A percentile compares a stretch with the other conserved stretches of the same genome.
These are phyloP conservation scores for Ischnura elegans DNA, from an alignment of 2,888 invertebrate genomes.

Conservation along the genomic window DNA sequence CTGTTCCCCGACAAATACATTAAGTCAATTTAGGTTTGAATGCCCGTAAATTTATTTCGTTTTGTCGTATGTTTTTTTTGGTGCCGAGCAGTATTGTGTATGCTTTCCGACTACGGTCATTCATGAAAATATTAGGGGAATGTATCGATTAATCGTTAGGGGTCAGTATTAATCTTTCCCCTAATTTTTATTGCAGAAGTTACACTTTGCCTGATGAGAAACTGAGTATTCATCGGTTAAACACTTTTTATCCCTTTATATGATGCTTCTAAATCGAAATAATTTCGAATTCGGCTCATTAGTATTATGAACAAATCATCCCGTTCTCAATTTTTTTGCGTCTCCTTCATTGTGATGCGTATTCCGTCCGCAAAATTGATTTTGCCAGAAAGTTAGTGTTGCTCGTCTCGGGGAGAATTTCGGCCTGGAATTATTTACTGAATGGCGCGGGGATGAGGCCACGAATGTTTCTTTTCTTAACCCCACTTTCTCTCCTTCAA, in stretches of 20 bases:
- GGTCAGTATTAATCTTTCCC: too few species aligned
- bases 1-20: too few species aligned
- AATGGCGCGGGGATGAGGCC: neutral
- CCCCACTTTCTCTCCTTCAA: neutral
- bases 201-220: too few species aligned
- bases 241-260: neutral
- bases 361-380: neutral
- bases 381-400: neutral
- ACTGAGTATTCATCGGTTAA: neutral
- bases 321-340: neutral
- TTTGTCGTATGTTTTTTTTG: too few species aligned
- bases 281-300: neutral
- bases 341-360: neutral
- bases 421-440: neutral
- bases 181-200: too few species aligned
- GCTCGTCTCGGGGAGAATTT: neutral
- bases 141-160: too few species aligned
- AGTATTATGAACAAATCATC: neutral
- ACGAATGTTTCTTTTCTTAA: neutral
- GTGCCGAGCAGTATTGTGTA: too few species aligned
- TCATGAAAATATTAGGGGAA: too few species aligned
- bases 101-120: too few species aligned
- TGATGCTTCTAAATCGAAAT: neutral
- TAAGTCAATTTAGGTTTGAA: too few species aligned
- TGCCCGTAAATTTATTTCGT: too few species aligned